Base-by-base conservation (phyloP, 2,888 invertebrate genomes). In the Desoria tigrina region DNA sequence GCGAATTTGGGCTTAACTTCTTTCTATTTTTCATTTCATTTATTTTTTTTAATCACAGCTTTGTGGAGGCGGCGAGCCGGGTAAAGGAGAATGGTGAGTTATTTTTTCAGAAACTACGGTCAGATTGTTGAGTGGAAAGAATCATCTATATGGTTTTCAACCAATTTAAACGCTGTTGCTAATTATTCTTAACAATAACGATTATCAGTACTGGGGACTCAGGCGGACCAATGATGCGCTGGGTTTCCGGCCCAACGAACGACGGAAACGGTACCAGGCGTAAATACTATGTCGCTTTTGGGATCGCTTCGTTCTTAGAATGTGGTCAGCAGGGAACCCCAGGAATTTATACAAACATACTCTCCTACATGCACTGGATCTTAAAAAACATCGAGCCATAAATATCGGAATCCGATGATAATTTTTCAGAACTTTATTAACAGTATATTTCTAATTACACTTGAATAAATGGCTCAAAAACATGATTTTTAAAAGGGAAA, bases 341-440 rank as follows among this genome's bases (percentile, higher is more conserved):
- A 7, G 51, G 61, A 23, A 27, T 69, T 7, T 69, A 69, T 28
- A 56, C 63, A 23, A 69, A 66, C 24, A 16, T 69, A 2, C 23
- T 69, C 7, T 69, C 50, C 26, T 42, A 69, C 39, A 63, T 69
- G 63, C 66, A 66, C 11, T 69, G 69, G 69, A 56, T 69, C 18
- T 27, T 57, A 21, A 57, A 21, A 23, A 37, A 42, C n/a, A 57
- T 57, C 3, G 57, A 57, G 16, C 57, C 57, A 14, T 51, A 16
- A 26, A 39, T 16, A 39, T 16, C 16, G 39, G 9, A 39, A 11
- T 39, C 16, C 39, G n/a, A n/a, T n/a, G n/a, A 49, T 49, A 49
- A 49, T n/a, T 49, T 49, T 49, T 11, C 11, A 11, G 39, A 39
- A 39, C 39, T 11, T n/a, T n/a, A n/a, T n/a, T n/a, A n/a, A n/a